phyloP scores from a whole-genome alignment of 1,140 invertebrate species.

The Copidosoma floridanum region DNA sequence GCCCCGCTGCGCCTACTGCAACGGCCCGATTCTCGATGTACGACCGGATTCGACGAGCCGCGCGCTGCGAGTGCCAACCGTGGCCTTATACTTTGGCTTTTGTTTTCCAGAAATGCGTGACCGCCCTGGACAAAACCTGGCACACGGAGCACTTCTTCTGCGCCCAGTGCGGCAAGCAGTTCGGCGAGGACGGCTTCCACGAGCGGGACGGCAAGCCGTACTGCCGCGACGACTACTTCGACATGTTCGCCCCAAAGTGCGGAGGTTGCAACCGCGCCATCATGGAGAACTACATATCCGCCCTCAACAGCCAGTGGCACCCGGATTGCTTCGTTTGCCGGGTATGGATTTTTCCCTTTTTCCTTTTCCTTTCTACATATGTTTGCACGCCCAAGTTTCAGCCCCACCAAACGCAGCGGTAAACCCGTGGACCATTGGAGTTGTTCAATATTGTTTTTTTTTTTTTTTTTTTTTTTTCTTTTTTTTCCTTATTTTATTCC shows the following conservation, averaged over 20 bases:
- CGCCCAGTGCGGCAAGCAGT: conserved; percentile 94
- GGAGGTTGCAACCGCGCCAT: conserved; percentile 95
- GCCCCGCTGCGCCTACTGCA: conserved; percentile 96
- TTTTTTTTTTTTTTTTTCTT: background rate
- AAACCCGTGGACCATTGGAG: no score
- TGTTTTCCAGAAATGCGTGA: conserved; percentile 89
- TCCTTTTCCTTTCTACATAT: no score
- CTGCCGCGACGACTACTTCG: conserved; percentile 94
- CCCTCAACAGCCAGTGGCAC: conserved; percentile 97
- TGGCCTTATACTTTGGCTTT: background rate
- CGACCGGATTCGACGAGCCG: conserved; percentile 35
- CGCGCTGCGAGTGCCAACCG: background rate
- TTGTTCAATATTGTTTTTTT: background rate
- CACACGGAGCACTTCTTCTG: conserved; percentile 99
- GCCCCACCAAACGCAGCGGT: no score
- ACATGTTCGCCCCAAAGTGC: conserved; percentile 99
- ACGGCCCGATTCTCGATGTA: conserved; percentile 97
- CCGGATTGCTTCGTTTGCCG: conserved; percentile 99
- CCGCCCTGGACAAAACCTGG: conserved; percentile 97
- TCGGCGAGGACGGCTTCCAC: conserved; percentile 95
- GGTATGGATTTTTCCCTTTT: conserved; percentile 62
- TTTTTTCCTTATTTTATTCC: background rate
- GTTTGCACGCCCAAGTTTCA: no score
- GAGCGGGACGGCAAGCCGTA: conserved; percentile 93
- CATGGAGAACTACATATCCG: conserved; percentile 99